A percentile compares a stretch with the other conserved stretches of the same genome.
Conservation (phyloP, 2,797 vertebrate species). For the Synanceia verrucosa region DNA sequence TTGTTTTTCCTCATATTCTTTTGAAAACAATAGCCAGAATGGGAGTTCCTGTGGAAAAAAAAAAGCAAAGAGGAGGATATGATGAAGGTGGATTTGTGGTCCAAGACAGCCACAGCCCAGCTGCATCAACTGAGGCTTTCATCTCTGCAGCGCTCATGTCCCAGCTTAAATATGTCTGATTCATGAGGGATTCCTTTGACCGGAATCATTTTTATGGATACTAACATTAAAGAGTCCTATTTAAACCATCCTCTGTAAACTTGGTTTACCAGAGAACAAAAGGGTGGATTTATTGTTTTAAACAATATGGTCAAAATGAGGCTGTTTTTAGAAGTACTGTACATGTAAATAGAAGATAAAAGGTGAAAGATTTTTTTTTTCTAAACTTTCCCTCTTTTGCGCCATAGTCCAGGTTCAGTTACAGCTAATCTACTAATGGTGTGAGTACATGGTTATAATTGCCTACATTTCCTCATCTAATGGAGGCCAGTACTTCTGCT, state of each 20-base stretch:
- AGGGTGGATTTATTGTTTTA: background rate
- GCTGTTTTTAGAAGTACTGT: background rate
- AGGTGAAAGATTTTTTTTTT: slow-evolving; percentile 1
- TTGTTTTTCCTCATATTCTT: slow-evolving; percentile 1
- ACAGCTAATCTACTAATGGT: slow-evolving; percentile 18
- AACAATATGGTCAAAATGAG: background rate
- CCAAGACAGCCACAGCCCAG: slow-evolving; percentile 16
- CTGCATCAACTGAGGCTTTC: slow-evolving; percentile 42
- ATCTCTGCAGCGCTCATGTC: slow-evolving; percentile 34
- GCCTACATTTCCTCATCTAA: slow-evolving; percentile 47
- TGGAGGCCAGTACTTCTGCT: slow-evolving; percentile 43
- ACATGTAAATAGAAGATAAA: slow-evolving; percentile 11
- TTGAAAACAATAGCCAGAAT: slow-evolving; percentile 21
- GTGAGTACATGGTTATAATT: slow-evolving; percentile 46
- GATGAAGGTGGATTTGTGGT: slow-evolving; percentile 34
- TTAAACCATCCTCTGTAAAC: slow-evolving; percentile 24
- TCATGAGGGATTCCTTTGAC: slow-evolving; percentile 23
- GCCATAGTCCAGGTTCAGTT: slow-evolving; percentile 17
- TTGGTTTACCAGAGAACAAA: slow-evolving; percentile 6
- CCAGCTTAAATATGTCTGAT: slow-evolving; percentile 37
- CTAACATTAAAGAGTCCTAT: slow-evolving; percentile 19
- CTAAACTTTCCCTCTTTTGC: slow-evolving; percentile 1
- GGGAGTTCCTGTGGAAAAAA: slow-evolving; percentile 10
- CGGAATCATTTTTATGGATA: slow-evolving; percentile 40
- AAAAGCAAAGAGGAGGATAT: background rate